Base-by-base conservation (phyloP, 2,888 invertebrate genomes). In the Drosophila putrida region DNA sequence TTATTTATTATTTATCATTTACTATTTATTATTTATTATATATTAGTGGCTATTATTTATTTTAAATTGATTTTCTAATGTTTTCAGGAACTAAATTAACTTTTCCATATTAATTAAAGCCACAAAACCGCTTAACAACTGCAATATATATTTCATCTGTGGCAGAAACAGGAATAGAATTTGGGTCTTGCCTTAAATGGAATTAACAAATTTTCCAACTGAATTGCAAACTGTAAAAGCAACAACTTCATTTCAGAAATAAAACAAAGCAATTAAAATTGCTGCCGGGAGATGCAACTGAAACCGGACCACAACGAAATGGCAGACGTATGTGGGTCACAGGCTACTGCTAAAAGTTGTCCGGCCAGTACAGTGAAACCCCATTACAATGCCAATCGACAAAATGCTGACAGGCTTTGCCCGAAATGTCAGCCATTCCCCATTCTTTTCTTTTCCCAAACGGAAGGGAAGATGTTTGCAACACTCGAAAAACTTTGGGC, bases 221-320 rank as follows among this genome's bases (percentile, higher is more conserved):
- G 61, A 39, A 63, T 33, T 50, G 31, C 28, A 63, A 55, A 36
- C 46, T 39, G 51, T 15, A 35, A 57, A 31, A 13, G 50, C 62
- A 62, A 63, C 67, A 70, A 65, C 80, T 80, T 80, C 63, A 71
- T 62, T 68, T 53, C 49, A 15, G 80, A 57, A 75, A 78, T 83
- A 80, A 82, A 82, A 78, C 82, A 82, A 85, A 73, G 86, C 83
- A 88, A 88, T 88, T 88, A 82, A 88, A 85, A 85, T 64, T 64
- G 60, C 65, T 71, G 70, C 61, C 85, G 62, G 64, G 63, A 72
- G 65, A 10, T 55, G 57, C 27, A 57, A 20, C 36, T 39, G n/a
- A 41, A 54, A 31, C 59, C 58, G 53, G 60, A 69, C 49, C 73
- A 44, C 38, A 53, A 68, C 31, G 36, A 53, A 59, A 27, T 74